phyloP scores from a whole-genome alignment of 2,113 vertebrate species.

The Nothoprocta pentlandii region DNA sequence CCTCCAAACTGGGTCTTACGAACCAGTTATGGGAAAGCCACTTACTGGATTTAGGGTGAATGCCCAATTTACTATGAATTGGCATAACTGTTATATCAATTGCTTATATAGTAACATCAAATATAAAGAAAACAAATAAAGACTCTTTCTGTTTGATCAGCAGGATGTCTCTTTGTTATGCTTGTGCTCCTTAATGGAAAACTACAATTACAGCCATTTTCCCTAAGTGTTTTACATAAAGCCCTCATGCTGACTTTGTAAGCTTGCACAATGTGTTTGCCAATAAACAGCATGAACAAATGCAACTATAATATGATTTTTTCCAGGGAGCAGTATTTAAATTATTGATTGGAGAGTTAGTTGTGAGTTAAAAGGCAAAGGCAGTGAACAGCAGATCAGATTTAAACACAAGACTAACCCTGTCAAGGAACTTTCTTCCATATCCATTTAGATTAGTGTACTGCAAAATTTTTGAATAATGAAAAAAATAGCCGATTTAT shows the following conservation, averaged over 20 bases:
- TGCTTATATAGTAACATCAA: not conserved
- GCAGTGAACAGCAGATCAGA: not conserved
- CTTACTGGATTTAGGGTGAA: not conserved
- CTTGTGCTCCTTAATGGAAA: not conserved
- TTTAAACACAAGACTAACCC: not conserved
- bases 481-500: not conserved
- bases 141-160: not conserved
- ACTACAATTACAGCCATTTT: not conserved
- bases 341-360: conserved; percentile 5
- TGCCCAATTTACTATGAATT: not conserved
- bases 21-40: not conserved
- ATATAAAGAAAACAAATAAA: not conserved
- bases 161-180: rapidly evolving
- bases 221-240: not conserved
- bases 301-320: not conserved
- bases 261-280: not conserved
- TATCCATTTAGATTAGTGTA: not conserved
- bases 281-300: not conserved
- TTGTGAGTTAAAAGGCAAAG: conserved; percentile 5
- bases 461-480: not conserved
- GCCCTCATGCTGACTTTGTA: not conserved
- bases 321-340: not conserved
- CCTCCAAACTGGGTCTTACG: not conserved
- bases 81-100: not conserved
- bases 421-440: not conserved